Evolutionary conservation across 2,888 invertebrate genomes (phyloP), one percentile per base, ranked within the genome.

Genomic region (Entomobrya proxima): DNA sequence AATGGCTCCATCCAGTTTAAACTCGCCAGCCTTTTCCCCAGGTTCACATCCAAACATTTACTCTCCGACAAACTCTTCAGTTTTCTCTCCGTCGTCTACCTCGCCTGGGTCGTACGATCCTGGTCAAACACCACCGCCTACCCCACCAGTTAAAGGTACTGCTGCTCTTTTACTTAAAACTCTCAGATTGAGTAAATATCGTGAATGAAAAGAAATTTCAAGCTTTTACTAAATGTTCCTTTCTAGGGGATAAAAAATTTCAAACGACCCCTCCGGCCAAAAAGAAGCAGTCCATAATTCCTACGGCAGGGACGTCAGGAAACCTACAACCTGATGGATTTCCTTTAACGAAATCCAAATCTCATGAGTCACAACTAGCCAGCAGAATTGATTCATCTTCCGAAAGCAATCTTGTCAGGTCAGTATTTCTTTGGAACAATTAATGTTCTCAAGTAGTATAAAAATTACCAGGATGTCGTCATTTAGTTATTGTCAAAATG

Each of bases 311-410:
- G 91, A 91, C 18, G 69, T 80, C 91, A 4, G 88, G 89, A 67
- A 92, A 91, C 76, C 91, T 93, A 81, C 91, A 93, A 90, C 93
- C 93, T 21, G 94, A 93, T 88, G 92, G 92, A 75, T 94, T 92
- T 91, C 95, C 96, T 13, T 93, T 98, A 90, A 96, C 96, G 86
- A 97, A 97, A 92, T 97, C 97, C 88, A 95, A 96, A 91, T 97
- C 97, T 58, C 97, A 98, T 92, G 98, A 98, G 93, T 97, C 96
- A 15, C 97, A 97, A 92, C 93, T 97, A 87, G 95, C 94, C 76
- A 94, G 94, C 91, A 93, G 94, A 91, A 93, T 94, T 87, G 94
- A 94, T 90, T 89, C 87, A 9, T 83, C 88, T 4, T 89, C 90
- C 0, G 90, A 90, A 79, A 87, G 82, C 52, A 88, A 88, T 52